phyloP scores from a whole-genome alignment of 2,113 vertebrate species.

The Hirundichthys speculiger region DNA sequence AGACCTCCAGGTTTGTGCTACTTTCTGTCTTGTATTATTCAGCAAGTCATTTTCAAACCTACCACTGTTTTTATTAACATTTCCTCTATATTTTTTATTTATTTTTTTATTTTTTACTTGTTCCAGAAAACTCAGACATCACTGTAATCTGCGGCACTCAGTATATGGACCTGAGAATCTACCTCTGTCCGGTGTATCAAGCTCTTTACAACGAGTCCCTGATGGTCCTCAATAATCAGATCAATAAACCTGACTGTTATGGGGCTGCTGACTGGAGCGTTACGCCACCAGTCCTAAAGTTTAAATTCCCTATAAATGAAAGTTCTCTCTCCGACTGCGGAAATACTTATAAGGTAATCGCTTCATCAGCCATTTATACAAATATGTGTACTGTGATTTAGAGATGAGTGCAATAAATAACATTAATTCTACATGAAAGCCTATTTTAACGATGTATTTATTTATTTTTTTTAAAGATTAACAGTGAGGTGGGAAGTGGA shows the following conservation, averaged over 20 bases:
- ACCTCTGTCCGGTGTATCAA: conserved; percentile 78
- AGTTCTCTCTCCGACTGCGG: conserved; percentile 47
- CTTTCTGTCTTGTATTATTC: neutral
- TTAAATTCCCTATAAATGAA: conserved; percentile 70
- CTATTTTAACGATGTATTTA: neutral
- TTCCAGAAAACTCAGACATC: conserved; percentile 75
- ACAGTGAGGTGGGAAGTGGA: conserved; percentile 57
- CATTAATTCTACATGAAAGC: neutral
- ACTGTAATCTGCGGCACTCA: conserved; percentile 70
- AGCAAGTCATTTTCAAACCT: neutral
- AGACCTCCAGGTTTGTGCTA: conserved; percentile 71
- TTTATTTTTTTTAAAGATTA: conserved; percentile 58
- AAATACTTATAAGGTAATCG: conserved; percentile 65
- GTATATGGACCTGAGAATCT: conserved; percentile 70
- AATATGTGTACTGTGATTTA: no score
- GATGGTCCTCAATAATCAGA: conserved; percentile 75
- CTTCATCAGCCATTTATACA: neutral
- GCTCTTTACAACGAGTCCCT: conserved; percentile 73
- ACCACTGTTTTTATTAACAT: no score
- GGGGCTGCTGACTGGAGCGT: conserved; percentile 58
- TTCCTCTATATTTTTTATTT: no score
- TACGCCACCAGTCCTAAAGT: conserved; percentile 71
- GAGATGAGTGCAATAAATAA: no score
- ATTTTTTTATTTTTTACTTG: conserved; percentile 17
- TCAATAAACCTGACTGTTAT: conserved; percentile 45